Evolutionary conservation across 1,140 invertebrate genomes (phyloP), one percentile per base, ranked within the genome.

Genomic region (Leptopilina clavipes): DNA sequence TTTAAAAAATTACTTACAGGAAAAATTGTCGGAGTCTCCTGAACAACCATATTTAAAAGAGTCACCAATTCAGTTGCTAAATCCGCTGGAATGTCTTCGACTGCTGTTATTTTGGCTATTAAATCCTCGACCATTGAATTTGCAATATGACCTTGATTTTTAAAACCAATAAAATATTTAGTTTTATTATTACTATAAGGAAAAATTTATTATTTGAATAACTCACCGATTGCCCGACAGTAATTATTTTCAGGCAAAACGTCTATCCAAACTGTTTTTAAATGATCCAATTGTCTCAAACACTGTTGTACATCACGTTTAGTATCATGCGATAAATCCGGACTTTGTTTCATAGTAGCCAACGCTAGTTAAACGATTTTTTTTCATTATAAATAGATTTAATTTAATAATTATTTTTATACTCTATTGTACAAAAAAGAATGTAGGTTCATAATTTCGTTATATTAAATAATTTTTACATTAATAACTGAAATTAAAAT

Each of bases 201-300:
- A n/a, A n/a, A n/a, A 31, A 31, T 31, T 31, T 31, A 3, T 6
- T 31, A 31, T 31, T 31, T 31, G 25, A 22, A 37, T 11, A 73
- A 83, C 86, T 83, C 75, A 91, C 91, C 93, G 18, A 94, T 91
- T 65, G 92, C 89, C 88, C 92, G 93, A 73, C 89, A 92, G 83
- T 95, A 96, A 10, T 95, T 92, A 85, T 93, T 93, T 12, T 85
- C 77, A 0, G 95, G 95, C 70, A 97, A 92, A 3, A 96, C 93
- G 76, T 94, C 92, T 56, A 94, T 91, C 97, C 97, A 98, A 0
- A 98, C 95, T 75, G 95, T 96, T 90, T 96, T 95, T 1, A 98
- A 88, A 75, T 97, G 90, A 84, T 95, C 94, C 74, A 98, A 90
- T 87, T 97, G 96, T 65, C 95, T 92, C 37, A 97, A 90, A 85